Evolutionary conservation across 1,140 invertebrate genomes (phyloP).

Genomic region (Nasonia vitripennis): DNA sequence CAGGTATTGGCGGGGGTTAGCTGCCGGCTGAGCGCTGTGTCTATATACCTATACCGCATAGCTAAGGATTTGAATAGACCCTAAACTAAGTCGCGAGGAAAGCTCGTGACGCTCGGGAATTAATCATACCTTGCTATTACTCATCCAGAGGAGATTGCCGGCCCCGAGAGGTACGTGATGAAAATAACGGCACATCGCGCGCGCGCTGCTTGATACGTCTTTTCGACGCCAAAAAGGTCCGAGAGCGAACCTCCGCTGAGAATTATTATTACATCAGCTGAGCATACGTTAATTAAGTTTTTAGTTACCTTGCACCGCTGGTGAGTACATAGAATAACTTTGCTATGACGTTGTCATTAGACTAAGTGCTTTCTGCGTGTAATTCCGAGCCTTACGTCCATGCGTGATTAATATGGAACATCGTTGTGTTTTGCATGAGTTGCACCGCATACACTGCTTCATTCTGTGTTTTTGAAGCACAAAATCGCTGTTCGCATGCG

Average conservation of each 20-base stretch:
- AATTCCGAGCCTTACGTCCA: too few species aligned
- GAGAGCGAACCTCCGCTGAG: too few species aligned
- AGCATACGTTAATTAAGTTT: not conserved
- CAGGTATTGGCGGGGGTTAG: not conserved
- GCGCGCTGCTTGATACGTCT: not conserved
- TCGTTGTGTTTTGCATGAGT: too few species aligned
- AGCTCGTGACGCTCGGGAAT: not conserved
- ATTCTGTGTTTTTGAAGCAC: too few species aligned
- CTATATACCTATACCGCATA: not conserved
- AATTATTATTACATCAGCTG: not conserved
- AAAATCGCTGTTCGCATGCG: too few species aligned
- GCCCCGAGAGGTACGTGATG: not conserved
- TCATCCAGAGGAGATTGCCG: not conserved
- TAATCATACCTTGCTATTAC: conserved; percentile 7
- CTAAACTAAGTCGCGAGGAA: not conserved
- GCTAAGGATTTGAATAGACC: not conserved
- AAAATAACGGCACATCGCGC: not conserved
- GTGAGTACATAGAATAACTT: too few species aligned
- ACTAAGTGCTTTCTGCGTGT: too few species aligned
- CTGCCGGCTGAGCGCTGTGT: not conserved
- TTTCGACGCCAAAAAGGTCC: not conserved
- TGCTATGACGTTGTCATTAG: too few species aligned
- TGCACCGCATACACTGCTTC: too few species aligned
- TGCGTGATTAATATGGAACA: too few species aligned
- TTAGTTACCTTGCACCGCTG: too few species aligned